Conservation (phyloP, 1,140 invertebrate genomes). For the Batillaria attramentaria region DNA sequence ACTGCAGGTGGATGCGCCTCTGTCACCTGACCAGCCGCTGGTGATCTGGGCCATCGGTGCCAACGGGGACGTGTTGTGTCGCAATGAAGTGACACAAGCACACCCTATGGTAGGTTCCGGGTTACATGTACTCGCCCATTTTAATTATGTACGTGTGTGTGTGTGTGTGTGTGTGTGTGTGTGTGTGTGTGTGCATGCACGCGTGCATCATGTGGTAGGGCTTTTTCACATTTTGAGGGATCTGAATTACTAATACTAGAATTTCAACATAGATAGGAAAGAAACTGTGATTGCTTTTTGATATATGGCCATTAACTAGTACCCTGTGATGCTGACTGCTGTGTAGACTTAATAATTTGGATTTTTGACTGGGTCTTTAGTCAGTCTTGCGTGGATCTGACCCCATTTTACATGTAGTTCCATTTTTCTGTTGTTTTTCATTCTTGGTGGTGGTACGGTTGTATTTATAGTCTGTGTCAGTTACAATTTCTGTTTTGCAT, state of each 20-base stretch:
- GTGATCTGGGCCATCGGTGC: constrained; percentile 86
- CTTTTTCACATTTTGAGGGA: no score
- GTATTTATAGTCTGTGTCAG: neutral
- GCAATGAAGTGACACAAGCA: constrained; percentile 81
- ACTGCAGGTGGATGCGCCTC: constrained; percentile 78
- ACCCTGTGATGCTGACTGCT: no score
- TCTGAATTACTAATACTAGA: neutral
- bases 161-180: no score
- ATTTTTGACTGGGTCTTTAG: neutral
- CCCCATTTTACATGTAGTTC: neutral
- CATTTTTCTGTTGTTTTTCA: neutral
- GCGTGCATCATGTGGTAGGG: no score
- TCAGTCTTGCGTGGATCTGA: neutral
- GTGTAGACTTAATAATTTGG: neutral
- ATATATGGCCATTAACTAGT: no score
- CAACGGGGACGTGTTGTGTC: constrained; percentile 86
- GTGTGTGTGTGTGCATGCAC: neutral
- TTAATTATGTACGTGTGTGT: no score
- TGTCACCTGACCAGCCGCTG: constrained; percentile 73
- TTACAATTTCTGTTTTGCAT: constrained; percentile 38
- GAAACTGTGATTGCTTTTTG: no score
- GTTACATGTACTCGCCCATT: no score
- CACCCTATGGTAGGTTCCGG: constrained; percentile 80
- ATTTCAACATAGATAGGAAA: no score
- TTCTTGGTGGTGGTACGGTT: neutral